Conservation (phyloP, 2,888 invertebrate genomes). For the Noctuana brunneofusca region DNA sequence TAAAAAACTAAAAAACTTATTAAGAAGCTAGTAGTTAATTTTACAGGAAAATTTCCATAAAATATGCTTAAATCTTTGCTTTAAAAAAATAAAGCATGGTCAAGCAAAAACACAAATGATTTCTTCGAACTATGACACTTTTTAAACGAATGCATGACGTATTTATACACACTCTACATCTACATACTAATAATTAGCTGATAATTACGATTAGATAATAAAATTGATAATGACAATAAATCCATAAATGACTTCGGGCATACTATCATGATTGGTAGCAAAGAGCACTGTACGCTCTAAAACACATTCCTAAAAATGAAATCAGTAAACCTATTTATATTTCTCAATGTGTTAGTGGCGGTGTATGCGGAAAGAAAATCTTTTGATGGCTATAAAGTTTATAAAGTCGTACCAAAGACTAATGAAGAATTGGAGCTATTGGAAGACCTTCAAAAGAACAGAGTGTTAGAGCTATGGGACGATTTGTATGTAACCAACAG, state of each 20-base stretch:
- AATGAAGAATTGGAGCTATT: constrained; percentile 73
- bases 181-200: constrained; percentile 24
- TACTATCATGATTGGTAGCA: constrained; percentile 18
- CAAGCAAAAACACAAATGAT: too few species aligned
- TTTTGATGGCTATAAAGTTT: constrained; percentile 84
- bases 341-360: constrained; percentile 40
- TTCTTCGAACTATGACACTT: too few species aligned
- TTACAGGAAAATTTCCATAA: too few species aligned
- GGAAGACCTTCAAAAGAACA: constrained; percentile 63
- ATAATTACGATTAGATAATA: constrained; percentile 39
- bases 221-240: constrained; percentile 19
- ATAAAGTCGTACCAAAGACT: constrained; percentile 76
- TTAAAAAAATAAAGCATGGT: too few species aligned
- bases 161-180: background rate
- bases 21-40: too few species aligned
- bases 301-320: constrained; percentile 48
- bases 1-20: too few species aligned
- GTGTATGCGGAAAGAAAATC: constrained; percentile 46
- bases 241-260: background rate
- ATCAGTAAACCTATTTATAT: constrained; percentile 39
- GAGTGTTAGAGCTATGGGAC: constrained; percentile 65
- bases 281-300: constrained; percentile 16
- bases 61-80: too few species aligned
- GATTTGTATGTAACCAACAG: constrained; percentile 58
- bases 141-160: background rate